Evolutionary conservation across 2,113 vertebrate species (phyloP), one percentile per base, ranked within the genome.

Genomic region (Phalacrocorax brasilianus): DNA sequence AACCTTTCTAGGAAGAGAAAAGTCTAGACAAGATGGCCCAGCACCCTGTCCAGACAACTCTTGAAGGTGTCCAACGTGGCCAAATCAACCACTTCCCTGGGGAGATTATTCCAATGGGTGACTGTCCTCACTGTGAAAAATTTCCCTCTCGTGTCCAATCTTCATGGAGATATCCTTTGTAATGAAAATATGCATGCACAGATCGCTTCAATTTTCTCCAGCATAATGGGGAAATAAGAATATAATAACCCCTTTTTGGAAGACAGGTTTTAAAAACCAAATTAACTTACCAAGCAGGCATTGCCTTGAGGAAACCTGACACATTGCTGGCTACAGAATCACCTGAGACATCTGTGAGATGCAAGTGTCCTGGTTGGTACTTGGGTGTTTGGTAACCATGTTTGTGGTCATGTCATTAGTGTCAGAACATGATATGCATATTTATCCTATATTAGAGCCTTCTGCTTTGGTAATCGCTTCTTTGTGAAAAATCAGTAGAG

Each of bases 261-360:
- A 62, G 38, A 59, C 6, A 78, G 15, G 53, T 8, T 95, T 93
- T 77, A 42, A 91, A 92, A 95, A 91, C 0, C 17, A 90, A 90
- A 90, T 85, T 96, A 90, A 90, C 82, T 97, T 93, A 97, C 71
- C 90, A 75, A 85, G 28, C 47, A 89, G 74, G 8, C n/a, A 44
- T 59, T 70, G 38, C 79, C 50, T 92, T 88, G 55, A 88, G 88
- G n/a, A 90, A 87, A 79, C 40, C 14, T 92, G 74, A 89, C 52
- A 65, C 32, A 65, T 35, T 70, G 35, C 38, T 85, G 77, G 66
- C 59, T 73, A 61, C 14, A 87, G 71, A 27, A 91, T 78, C 65
- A 84, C 85, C 65, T 65, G 63, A 88, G 76, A 87, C 73, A 91
- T 89, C 86, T 94, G 91, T 76, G 87, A 93, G 47, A 88, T 44